phyloP scores from a whole-genome alignment of 1,140 invertebrate genomes.

The Hormaphis cornu region DNA sequence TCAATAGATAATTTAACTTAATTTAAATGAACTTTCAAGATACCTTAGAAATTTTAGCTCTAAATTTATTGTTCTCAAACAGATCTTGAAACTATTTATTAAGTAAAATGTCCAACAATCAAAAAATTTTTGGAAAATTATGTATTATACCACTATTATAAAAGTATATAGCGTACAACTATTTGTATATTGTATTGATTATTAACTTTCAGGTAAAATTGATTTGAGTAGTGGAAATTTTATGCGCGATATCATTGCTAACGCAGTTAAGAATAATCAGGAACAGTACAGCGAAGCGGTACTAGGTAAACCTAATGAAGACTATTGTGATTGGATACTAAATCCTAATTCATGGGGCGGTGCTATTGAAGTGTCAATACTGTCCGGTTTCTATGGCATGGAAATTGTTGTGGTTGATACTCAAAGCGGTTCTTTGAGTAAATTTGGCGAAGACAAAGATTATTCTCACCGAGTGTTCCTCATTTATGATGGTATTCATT shows the following conservation, averaged over 20 bases:
- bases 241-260: constrained; percentile 79
- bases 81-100: no score
- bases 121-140: no score
- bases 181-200: no score
- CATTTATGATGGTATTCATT: constrained; percentile 93
- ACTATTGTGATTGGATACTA: constrained; percentile 82
- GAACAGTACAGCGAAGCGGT: constrained; percentile 76
- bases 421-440: constrained; percentile 76
- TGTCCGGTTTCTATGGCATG: constrained; percentile 77
- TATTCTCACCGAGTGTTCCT: constrained; percentile 77
- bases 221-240: constrained; percentile 59
- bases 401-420: constrained; percentile 93
- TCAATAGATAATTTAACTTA: no score
- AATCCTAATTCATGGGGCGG: constrained; percentile 85
- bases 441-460: constrained; percentile 86
- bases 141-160: no score
- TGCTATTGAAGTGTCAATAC: constrained; percentile 82
- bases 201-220: constrained; percentile 52
- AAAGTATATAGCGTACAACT: no score
- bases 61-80: no score
- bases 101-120: no score
- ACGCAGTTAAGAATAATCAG: constrained; percentile 63
- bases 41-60: no score
- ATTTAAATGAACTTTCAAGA: no score
- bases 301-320: constrained; percentile 70